These are phyloP conservation scores for Mellivora capensis DNA, from an alignment of 2,113 vertebrate species.

Conservation along the genomic window DNA sequence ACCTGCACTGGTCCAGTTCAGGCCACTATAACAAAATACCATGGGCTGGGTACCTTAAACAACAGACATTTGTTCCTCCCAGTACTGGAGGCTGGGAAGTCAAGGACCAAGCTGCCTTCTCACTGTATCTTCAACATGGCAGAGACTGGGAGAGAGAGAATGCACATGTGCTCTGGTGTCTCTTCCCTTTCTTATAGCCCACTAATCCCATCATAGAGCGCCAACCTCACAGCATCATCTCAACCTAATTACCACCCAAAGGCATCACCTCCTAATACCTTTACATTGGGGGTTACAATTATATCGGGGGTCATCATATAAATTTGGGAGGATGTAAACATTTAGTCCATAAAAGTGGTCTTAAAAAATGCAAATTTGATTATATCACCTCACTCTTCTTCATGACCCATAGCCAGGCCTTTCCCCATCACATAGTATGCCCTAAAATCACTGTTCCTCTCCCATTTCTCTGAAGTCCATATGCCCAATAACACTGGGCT, in stretches of 20 bases:
- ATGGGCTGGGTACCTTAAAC: neutral
- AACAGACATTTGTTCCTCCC: neutral
- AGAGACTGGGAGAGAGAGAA: neutral
- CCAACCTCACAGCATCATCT: neutral
- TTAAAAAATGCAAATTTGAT: neutral
- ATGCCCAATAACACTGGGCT: fast-evolving
- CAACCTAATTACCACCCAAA: neutral
- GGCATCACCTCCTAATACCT: neutral
- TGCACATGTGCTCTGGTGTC: neutral
- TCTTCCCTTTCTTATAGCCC: neutral
- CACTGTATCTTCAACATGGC: neutral
- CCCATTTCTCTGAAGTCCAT: neutral
- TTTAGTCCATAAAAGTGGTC: neutral
- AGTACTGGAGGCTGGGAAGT: neutral
- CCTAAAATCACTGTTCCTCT: neutral
- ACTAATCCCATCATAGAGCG: neutral
- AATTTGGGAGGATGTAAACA: neutral
- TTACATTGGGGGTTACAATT: neutral
- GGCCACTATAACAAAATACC: neutral
- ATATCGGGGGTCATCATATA: neutral
- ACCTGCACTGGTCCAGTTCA: neutral
- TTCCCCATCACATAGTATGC: fast-evolving
- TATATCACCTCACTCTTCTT: neutral
- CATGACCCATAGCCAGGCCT: neutral
- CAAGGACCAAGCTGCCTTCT: neutral